A percentile compares a stretch with the other conserved stretches of the same genome.
These are phyloP conservation scores for Myotis daubentonii DNA, from an alignment of 2,797 vertebrate species.

Conservation along the genomic window DNA sequence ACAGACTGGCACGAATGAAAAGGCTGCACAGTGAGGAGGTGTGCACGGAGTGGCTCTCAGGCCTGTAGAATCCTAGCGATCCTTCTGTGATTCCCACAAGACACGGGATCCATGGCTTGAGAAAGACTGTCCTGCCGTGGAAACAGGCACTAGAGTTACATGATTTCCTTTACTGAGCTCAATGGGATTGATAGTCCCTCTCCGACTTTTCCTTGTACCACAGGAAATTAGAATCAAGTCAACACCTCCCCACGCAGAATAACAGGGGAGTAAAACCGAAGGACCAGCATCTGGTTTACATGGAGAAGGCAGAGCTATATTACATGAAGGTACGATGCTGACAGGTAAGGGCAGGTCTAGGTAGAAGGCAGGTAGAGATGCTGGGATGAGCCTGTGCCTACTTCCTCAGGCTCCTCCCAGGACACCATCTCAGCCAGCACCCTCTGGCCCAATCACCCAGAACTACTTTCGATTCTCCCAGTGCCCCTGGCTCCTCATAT, in stretches of 20 bases:
- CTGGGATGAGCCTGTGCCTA: neutral
- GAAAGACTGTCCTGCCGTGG: neutral
- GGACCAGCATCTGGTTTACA: neutral
- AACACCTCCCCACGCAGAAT: neutral
- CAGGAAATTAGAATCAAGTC: neutral
- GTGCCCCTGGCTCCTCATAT: rapidly evolving
- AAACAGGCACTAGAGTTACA: neutral
- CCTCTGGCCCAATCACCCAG: neutral
- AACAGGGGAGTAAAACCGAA: neutral
- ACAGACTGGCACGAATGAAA: neutral
- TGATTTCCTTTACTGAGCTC: neutral
- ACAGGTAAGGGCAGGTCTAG: neutral
- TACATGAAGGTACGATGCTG: neutral
- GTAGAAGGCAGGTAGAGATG: neutral
- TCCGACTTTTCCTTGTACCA: neutral
- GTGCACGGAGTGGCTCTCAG: neutral
- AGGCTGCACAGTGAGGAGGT: neutral
- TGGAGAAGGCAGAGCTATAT: neutral
- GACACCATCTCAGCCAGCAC: neutral
- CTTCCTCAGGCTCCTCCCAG: neutral
- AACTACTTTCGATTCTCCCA: neutral
- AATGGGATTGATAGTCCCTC: neutral
- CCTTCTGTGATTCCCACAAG: neutral
- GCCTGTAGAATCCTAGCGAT: neutral
- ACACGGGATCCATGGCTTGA: neutral